Percentiles rank a stretch among this genome's conserved stretches.
These are phyloP conservation scores for Cyclophora albipunctata DNA, from an alignment of 2,888 invertebrate genomes.

Conservation along the genomic window DNA sequence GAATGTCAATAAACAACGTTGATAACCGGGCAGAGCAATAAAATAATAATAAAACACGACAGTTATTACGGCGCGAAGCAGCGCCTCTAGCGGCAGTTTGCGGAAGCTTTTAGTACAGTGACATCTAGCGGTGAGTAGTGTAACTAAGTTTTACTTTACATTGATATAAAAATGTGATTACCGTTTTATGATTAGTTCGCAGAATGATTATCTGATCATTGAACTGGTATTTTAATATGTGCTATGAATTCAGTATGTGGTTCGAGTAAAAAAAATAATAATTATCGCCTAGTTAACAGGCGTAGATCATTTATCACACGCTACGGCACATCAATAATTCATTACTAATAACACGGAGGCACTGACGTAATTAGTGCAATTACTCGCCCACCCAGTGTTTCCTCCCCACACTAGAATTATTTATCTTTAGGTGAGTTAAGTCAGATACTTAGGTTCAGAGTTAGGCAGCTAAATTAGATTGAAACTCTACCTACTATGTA, in stretches of 20 bases:
- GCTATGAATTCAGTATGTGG: conserved; percentile 16
- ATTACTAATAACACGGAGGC: conserved; percentile 61
- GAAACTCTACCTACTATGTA: too few relatives aligned
- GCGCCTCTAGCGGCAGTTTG: conserved; percentile 29
- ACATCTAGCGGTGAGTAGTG: conserved; percentile 51
- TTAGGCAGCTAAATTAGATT: conserved; percentile 2
- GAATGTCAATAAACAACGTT: conserved; percentile 59
- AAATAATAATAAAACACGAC: conserved; percentile 53
- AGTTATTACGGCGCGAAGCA: conserved; percentile 34
- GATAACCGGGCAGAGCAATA: conserved; percentile 46
- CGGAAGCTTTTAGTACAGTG: conserved; percentile 32
- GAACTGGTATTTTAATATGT: conserved; percentile 10
- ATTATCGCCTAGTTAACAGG: conserved; percentile 41
- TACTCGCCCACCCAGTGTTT: conserved; percentile 64
- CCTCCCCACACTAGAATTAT: conserved; percentile 53
- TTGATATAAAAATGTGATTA: too few relatives aligned
- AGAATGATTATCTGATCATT: conserved; percentile 5
- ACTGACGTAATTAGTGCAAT: conserved; percentile 71
- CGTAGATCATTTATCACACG: conserved; percentile 52
- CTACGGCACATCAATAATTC: conserved; percentile 64
- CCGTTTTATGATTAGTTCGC: too few relatives aligned
- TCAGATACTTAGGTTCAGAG: conserved; percentile 14
- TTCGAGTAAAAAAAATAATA: conserved; percentile 26
- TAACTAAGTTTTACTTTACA: too few relatives aligned
- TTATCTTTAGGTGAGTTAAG: conserved; percentile 53